A percentile compares a stretch with the other conserved stretches of the same genome.
These are phyloP conservation scores for Caradrina kadenii DNA, from an alignment of 2,888 invertebrate genomes.

Conservation along the genomic window DNA sequence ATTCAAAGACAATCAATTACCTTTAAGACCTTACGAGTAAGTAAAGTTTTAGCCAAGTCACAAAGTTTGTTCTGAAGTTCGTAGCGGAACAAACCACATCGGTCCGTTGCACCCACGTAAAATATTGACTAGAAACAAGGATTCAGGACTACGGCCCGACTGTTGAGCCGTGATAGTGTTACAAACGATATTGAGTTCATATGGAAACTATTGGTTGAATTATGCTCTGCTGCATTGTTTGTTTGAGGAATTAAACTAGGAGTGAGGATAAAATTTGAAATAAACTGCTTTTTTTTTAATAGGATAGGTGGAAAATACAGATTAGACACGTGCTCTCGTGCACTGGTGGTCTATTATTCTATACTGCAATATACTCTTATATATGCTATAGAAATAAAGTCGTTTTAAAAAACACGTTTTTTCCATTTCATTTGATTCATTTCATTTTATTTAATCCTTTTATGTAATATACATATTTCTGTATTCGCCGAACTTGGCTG, in stretches of 20 bases:
- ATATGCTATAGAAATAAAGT: neutral
- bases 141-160: conserved; percentile 59
- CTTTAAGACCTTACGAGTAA: conserved; percentile 48
- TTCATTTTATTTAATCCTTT: no score
- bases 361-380: no score
- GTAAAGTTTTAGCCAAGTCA: conserved; percentile 35
- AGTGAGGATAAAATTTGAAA: no score
- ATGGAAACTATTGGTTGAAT: conserved; percentile 43
- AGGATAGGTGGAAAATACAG: neutral
- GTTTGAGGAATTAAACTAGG: neutral
- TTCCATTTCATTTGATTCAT: no score
- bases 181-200: conserved; percentile 52
- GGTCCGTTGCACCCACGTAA: conserved; percentile 78
- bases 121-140: conserved; percentile 78
- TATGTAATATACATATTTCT: no score
- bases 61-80: conserved; percentile 48
- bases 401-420: no score
- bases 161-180: conserved; percentile 61
- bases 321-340: no score
- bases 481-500: no score
- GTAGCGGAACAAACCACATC: conserved; percentile 65
- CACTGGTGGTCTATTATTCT: no score
- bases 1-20: conserved; percentile 56
- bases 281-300: neutral
- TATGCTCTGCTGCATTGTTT: conserved; percentile 25